Evolutionary conservation across 1,140 invertebrate species (phyloP), one percentile per base, ranked within the genome.

Genomic region (Trichogramma pretiosum): DNA sequence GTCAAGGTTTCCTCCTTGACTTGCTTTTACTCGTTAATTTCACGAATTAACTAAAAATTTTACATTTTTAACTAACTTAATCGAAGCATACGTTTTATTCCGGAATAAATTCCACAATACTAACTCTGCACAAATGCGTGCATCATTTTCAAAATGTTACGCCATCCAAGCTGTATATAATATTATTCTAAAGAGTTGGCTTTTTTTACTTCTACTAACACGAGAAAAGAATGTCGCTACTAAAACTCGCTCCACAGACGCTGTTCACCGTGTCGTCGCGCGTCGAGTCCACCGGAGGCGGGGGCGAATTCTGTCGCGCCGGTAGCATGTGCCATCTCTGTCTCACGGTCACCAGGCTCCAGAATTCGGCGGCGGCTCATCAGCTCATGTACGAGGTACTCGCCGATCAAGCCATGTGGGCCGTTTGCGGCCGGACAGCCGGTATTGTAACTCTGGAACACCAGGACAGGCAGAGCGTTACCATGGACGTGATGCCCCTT

Each of bases 381-480:
- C 70, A 71, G 52, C 74, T 95, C 1, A 93, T 93, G 87, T 95
- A 95, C 64, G 90, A 95, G 67, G 88, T 95, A 8, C 67, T 92
- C 23, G 87, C 86, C 21, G 91, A 94, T 70, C 87, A 89, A 64
- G 85, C 83, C 19, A 82, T 91, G 74, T 95, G 93, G 92, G 90
- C 88, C 3, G 84, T 95, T 11, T 87, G 88, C 63, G 90, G 90
- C 32, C 77, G 85, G 49, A 89, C 88, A 44, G 85, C 89, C 52
- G 89, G 87, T 39, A 86, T 93, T 13, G 80, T 93, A 37, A 85
- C 80, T 8, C 78, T 92, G 67, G 85, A 88, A 53, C 63, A 69
- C 10, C 68, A 77, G 13, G 78, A 82, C 38, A 77, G 80, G 40
- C 85, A 89, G 65, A 80, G 74, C 39, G 84, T 93, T 34, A 79